Evolutionary conservation across 2,113 vertebrate species (phyloP).

Genomic region (Trichechus manatus): DNA sequence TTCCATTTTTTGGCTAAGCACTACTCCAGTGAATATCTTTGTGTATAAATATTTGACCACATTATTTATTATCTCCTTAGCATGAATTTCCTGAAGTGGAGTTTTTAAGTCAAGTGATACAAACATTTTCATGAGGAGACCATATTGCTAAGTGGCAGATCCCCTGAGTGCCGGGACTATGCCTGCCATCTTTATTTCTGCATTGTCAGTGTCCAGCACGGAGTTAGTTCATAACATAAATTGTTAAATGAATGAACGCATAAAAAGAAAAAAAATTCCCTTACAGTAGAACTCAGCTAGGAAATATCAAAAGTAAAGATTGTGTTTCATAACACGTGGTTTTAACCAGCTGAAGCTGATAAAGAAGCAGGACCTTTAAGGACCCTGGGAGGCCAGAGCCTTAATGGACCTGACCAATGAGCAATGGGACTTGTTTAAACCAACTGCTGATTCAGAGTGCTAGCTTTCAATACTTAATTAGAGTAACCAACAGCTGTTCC

Average conservation of each 20-base stretch:
- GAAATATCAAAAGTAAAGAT: constrained; percentile 38
- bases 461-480: constrained; percentile 30
- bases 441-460: not conserved
- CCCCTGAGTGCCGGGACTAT: not conserved
- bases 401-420: not conserved
- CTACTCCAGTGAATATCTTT: constrained; percentile 16
- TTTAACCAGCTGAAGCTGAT: not conserved
- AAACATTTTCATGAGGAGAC: constrained; percentile 54
- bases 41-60: constrained; percentile 56
- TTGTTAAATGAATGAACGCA: not conserved
- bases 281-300: not conserved
- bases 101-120: constrained; percentile 42
- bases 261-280: not conserved
- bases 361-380: not conserved
- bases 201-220: no score
- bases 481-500: not conserved
- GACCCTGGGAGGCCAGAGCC: not conserved
- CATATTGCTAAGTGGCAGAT: not conserved
- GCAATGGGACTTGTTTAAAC: not conserved
- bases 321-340: not conserved
- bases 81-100: constrained; percentile 36
- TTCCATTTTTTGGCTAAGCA: constrained; percentile 38
- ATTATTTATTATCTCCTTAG: constrained; percentile 54
- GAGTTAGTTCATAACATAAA: not conserved
- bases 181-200: not conserved